These are phyloP conservation scores for Corynorhinus townsendii DNA, from an alignment of 2,113 vertebrate species.

Conservation along the genomic window DNA sequence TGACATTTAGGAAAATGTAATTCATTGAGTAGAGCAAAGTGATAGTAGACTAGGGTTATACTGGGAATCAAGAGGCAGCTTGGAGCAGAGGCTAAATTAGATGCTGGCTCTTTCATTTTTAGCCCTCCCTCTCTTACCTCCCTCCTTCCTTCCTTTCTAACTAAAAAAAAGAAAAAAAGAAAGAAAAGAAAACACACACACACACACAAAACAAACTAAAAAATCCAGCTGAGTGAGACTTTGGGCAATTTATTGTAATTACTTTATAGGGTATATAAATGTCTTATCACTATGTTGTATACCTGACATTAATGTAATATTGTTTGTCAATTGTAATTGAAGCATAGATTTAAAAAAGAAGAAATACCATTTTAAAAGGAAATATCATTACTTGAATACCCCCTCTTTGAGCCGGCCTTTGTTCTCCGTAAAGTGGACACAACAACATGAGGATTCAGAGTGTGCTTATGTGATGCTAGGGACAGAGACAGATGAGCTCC, in stretches of 20 bases:
- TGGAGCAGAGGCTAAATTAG: not conserved
- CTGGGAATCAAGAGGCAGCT: not conserved
- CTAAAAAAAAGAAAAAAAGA: not conserved
- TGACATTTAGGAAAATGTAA: not conserved
- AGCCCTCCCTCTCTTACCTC: not conserved
- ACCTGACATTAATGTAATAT: too few relatives aligned
- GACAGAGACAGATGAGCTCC: not conserved
- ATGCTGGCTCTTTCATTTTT: not conserved
- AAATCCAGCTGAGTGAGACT: not conserved
- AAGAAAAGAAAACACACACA: not conserved
- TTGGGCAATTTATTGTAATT: not conserved
- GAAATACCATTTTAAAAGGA: too few relatives aligned
- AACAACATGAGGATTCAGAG: not conserved
- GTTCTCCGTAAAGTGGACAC: not conserved
- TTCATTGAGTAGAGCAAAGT: not conserved
- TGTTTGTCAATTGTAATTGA: too few relatives aligned
- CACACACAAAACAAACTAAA: too few relatives aligned
- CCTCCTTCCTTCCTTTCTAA: not conserved
- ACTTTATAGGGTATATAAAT: too few relatives aligned
- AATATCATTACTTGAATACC: too few relatives aligned
- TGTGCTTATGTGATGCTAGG: not conserved
- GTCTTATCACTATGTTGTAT: too few relatives aligned
- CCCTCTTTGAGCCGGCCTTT: not conserved
- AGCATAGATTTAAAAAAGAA: too few relatives aligned
- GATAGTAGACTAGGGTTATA: not conserved